Base-by-base conservation (phyloP, 35 echinoderm and acorn worm genomes). In the Anneissia japonica region DNA sequence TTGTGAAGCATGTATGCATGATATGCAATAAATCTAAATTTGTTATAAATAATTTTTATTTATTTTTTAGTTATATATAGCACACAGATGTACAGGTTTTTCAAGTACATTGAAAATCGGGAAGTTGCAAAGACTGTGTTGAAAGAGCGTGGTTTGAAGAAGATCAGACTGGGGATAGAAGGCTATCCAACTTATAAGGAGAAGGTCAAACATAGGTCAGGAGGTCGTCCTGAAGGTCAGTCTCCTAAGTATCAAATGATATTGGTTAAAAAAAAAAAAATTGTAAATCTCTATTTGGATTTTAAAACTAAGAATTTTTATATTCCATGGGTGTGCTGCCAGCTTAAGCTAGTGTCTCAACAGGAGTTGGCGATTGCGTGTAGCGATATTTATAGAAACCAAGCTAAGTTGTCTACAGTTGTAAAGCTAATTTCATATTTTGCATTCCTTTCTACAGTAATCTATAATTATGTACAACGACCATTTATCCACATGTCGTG, bases 161-260 rank as follows among this genome's bases (percentile, higher is more conserved):
- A 99, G 82, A 99, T 99, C 45, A 85, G 96, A 85, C 84, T 99
- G 17, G 96, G 96, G 10, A 99, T 99, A 55, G 96, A 99, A 90
- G 94, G 94, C 73, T 97, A 97, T 86, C 95, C 96, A 75, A 94
- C 92, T 0, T 99, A 99, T 64, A 99, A 94, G 36, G 96, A 99
- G 77, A 99, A 99, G 37, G 87, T 99, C 30, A 99, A 99, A 77
- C 92, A 94, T 56, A 94, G 96, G 64, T 92, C 95, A 17, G 92
- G 92, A 38, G 89, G 92, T 46, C 94, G 93, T 84, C 96, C 96
- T 77, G 96, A 99, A 89, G 96, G 96, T 99, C 89, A 83, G 40
- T 81, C 13, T 85, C 31, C 38, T n/a, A n/a, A n/a, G n/a, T n/a
- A n/a, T n/a, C n/a, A n/a, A n/a, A n/a, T n/a, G n/a, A n/a, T n/a